A percentile compares a stretch with the other conserved stretches of the same genome.
These are phyloP conservation scores for Acomys russatus DNA, from an alignment of 2,797 vertebrate genomes.

Conservation along the genomic window DNA sequence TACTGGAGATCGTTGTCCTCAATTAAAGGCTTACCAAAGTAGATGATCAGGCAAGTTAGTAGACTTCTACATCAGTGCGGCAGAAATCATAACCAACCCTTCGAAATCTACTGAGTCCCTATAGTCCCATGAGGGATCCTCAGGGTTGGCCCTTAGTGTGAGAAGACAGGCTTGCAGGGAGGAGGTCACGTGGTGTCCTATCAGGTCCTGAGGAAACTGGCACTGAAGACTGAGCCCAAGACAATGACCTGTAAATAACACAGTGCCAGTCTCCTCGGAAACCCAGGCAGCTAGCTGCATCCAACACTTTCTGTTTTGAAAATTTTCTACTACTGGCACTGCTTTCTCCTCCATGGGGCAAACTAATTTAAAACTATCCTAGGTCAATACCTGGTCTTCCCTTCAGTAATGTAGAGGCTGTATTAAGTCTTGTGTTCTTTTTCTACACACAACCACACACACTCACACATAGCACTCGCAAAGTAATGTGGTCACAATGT, in stretches of 20 bases:
- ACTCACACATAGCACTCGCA: background rate
- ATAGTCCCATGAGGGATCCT: background rate
- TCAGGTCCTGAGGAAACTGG: background rate
- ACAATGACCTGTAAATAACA: constrained; percentile 40
- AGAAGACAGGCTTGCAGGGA: background rate
- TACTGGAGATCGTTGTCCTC: background rate
- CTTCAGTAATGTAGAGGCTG: background rate
- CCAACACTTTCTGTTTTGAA: background rate
- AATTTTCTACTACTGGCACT: background rate
- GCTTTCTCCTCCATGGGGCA: background rate
- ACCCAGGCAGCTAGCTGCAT: background rate
- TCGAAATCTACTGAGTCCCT: background rate
- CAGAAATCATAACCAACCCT: background rate
- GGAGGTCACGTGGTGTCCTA: background rate
- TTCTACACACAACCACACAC: background rate
- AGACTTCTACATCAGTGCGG: background rate
- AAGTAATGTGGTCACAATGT: constrained; percentile 1
- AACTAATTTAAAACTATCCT: constrained; percentile 47
- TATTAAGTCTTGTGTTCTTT: background rate
- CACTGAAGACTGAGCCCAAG: constrained; percentile 42
- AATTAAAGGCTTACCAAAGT: background rate
- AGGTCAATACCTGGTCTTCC: constrained; percentile 19
- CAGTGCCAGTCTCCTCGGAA: background rate
- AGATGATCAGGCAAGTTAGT: background rate
- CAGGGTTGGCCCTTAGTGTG: background rate